Conservation (phyloP, 2,113 vertebrate species). For the Corvus cornix region DNA sequence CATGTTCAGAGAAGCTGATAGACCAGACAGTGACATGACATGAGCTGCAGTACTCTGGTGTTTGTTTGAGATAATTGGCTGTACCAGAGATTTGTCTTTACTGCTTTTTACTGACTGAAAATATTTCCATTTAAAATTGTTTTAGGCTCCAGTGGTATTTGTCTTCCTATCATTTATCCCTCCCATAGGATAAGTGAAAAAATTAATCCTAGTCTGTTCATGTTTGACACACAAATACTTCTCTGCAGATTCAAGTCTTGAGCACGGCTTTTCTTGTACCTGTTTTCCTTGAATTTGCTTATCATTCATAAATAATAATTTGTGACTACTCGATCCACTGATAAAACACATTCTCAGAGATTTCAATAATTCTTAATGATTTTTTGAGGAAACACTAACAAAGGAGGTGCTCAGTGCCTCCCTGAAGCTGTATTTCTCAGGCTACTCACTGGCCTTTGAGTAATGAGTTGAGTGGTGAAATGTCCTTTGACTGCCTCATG, state of each 20-base stretch:
- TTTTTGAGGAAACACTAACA: neutral
- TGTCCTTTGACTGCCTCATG: neutral
- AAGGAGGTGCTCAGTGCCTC: neutral
- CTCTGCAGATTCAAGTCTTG: neutral
- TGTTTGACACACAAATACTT: neutral
- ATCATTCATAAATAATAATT: neutral
- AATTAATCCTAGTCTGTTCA: neutral
- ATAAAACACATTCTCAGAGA: neutral
- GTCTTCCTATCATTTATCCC: neutral
- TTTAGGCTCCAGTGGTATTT: neutral
- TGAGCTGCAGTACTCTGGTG: neutral
- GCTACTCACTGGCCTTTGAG: neutral
- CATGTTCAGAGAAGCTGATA: neutral
- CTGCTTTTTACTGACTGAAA: neutral
- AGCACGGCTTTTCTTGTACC: neutral
- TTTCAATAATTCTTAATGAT: neutral
- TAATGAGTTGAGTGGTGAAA: neutral
- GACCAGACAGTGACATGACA: neutral
- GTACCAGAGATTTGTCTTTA: neutral
- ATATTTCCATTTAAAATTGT: neutral
- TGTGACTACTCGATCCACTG: neutral
- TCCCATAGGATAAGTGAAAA: neutral
- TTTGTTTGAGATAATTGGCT: neutral
- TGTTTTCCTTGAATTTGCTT: neutral
- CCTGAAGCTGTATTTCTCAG: neutral